Conservation (phyloP, 2,797 vertebrate species). For the Urophycis tenuis region DNA sequence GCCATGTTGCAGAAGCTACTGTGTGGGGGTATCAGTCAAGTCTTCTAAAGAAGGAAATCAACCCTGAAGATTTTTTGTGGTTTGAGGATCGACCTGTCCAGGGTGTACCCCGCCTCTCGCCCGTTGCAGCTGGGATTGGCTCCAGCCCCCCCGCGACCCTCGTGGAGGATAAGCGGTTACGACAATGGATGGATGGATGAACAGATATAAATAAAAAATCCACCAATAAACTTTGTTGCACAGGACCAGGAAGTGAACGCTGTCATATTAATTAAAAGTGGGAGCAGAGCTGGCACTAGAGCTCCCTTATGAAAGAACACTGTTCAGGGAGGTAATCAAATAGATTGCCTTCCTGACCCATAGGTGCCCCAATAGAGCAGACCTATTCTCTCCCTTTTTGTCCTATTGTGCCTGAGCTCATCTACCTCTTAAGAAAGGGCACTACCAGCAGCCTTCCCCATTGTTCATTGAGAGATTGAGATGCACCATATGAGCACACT, state of each 20-base stretch:
- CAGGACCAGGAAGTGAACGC: not conserved
- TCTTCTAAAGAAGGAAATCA: not conserved
- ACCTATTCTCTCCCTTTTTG: not conserved
- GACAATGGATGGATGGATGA: too few relatives aligned
- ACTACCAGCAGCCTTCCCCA: not conserved
- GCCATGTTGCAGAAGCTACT: not conserved
- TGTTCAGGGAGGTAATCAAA: not conserved
- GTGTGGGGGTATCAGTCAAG: not conserved
- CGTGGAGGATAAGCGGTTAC: too few relatives aligned
- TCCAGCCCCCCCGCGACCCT: too few relatives aligned
- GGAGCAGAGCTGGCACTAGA: not conserved
- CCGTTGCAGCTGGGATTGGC: too few relatives aligned
- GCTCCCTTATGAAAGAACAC: not conserved
- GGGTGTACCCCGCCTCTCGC: too few relatives aligned
- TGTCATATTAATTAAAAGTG: not conserved
- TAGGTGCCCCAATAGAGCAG: not conserved
- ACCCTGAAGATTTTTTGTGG: not conserved
- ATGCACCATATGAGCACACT: not conserved
- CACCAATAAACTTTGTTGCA: not conserved
- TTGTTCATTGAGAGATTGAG: not conserved
- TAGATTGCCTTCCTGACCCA: not conserved
- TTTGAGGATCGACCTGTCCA: not conserved
- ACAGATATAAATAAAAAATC: not conserved
- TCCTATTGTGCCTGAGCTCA: not conserved
- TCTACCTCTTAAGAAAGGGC: not conserved